These are phyloP conservation scores for Arenaria interpres DNA, from an alignment of 2,113 vertebrate species.

Conservation along the genomic window DNA sequence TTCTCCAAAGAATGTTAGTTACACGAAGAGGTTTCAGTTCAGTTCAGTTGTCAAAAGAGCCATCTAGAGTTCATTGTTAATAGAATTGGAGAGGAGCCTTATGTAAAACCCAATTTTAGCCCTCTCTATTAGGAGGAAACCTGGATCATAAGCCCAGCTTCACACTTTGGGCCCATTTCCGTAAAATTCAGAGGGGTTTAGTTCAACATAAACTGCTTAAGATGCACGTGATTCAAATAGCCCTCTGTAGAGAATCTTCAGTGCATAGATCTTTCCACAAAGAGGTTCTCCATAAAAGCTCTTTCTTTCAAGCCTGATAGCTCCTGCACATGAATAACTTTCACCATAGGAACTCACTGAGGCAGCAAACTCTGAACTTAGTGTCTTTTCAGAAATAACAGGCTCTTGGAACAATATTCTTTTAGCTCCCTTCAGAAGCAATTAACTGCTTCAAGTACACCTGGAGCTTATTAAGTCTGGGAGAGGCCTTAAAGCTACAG, in stretches of 20 bases:
- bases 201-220: conserved; percentile 69
- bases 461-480: conserved; percentile 75
- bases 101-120: not conserved
- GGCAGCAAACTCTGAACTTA: conserved; percentile 67
- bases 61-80: conserved; percentile 56
- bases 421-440: conserved; percentile 73
- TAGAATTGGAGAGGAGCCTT: not conserved
- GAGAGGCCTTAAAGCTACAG: conserved; percentile 71
- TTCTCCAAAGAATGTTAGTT: conserved; percentile 26
- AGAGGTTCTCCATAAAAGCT: conserved; percentile 71
- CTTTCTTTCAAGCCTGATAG: conserved; percentile 67
- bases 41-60: conserved; percentile 65
- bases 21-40: conserved; percentile 35
- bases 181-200: conserved; percentile 39
- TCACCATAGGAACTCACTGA: conserved; percentile 72
- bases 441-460: conserved; percentile 77
- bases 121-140: not conserved
- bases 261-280: conserved; percentile 67
- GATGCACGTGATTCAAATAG: conserved; percentile 73
- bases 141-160: not conserved
- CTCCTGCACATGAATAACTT: conserved; percentile 71
- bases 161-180: conserved; percentile 16
- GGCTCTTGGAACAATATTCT: conserved; percentile 65
- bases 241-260: conserved; percentile 64
- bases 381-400: conserved; percentile 66